Percentiles rank a stretch among this genome's conserved stretches.
phyloP scores from a whole-genome alignment of 2,113 vertebrate genomes.

The Macquaria ambigua region DNA sequence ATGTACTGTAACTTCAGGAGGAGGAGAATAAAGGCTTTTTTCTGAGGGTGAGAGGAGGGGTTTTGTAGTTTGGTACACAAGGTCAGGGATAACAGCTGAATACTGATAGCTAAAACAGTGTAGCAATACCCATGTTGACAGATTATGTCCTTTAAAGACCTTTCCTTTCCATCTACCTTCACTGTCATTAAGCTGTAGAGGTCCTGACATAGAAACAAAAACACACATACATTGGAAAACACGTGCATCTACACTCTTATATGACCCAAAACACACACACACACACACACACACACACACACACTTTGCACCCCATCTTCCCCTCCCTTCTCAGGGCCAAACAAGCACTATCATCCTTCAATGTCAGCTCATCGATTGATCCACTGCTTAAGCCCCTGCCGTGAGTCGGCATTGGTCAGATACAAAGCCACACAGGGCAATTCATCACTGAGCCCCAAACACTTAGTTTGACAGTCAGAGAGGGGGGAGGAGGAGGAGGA shows the following conservation, averaged over 20 bases:
- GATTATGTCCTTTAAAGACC: conserved; percentile 73
- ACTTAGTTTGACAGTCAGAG: conserved; percentile 82
- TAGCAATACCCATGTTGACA: conserved; percentile 63
- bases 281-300: conserved; percentile 22
- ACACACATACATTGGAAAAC: conserved; percentile 34
- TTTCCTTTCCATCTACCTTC: conserved; percentile 72
- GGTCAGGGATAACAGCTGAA: conserved; percentile 73
- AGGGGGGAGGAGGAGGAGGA: conserved; percentile 38
- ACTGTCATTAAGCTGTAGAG: conserved; percentile 60
- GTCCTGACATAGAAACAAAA: conserved; percentile 37
- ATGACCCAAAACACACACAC: neutral
- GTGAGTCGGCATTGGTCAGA: conserved; percentile 84
- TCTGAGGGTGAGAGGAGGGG: conserved; percentile 56
- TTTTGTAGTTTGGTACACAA: conserved; percentile 68
- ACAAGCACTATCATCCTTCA: conserved; percentile 87
- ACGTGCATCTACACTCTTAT: conserved; percentile 34
- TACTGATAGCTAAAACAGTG: conserved; percentile 54
- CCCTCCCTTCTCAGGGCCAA: conserved; percentile 70
- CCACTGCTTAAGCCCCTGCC: conserved; percentile 85
- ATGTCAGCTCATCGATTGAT: conserved; percentile 85
- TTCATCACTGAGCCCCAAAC: conserved; percentile 85
- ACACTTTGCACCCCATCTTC: conserved; percentile 43
- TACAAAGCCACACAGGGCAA: conserved; percentile 86
- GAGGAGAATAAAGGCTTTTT: conserved; percentile 72
- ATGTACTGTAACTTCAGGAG: conserved; percentile 76